Evolutionary conservation across 2,888 invertebrate genomes (phyloP).

Genomic region (Eupithecia abbreviata): DNA sequence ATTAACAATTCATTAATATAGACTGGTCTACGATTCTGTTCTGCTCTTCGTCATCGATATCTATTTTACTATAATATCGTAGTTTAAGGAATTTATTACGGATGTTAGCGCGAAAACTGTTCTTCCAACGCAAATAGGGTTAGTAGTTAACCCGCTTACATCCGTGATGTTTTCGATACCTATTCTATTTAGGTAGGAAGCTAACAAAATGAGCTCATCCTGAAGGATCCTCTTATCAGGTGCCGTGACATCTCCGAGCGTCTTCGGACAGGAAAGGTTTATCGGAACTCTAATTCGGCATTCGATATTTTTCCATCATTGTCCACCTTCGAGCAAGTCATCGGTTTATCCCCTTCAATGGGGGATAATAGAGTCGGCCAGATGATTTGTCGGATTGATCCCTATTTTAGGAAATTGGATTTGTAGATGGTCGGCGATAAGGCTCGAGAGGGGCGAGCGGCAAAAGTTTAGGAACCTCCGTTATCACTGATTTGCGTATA

Average conservation of each 20-base stretch:
- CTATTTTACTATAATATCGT: not conserved
- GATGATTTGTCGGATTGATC: slow-evolving; percentile 84
- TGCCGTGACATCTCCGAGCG: slow-evolving; percentile 24
- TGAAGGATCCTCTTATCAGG: slow-evolving; percentile 18
- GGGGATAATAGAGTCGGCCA: slow-evolving; percentile 56
- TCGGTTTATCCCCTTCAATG: slow-evolving; percentile 55
- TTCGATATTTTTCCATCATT: slow-evolving; percentile 45
- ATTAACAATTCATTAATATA: not conserved
- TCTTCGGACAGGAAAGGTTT: slow-evolving; percentile 35
- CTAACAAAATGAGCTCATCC: slow-evolving; percentile 6
- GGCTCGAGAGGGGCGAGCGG: slow-evolving; percentile 59
- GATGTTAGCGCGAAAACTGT: not conserved
- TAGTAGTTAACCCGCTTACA: not conserved
- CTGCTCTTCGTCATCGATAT: not conserved
- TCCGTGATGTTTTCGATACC: not conserved
- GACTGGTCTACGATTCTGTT: not conserved
- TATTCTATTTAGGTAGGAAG: not conserved
- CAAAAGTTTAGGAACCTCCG: slow-evolving; percentile 71
- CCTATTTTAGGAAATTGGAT: slow-evolving; percentile 85
- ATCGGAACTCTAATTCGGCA: slow-evolving; percentile 35
- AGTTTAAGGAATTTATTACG: not conserved
- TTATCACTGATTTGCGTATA: slow-evolving; percentile 82
- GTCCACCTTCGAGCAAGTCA: slow-evolving; percentile 56
- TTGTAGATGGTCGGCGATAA: slow-evolving; percentile 82
- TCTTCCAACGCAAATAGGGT: not conserved